These are phyloP conservation scores for Monopterus albus DNA, from an alignment of 2,113 vertebrate genomes.

Conservation along the genomic window DNA sequence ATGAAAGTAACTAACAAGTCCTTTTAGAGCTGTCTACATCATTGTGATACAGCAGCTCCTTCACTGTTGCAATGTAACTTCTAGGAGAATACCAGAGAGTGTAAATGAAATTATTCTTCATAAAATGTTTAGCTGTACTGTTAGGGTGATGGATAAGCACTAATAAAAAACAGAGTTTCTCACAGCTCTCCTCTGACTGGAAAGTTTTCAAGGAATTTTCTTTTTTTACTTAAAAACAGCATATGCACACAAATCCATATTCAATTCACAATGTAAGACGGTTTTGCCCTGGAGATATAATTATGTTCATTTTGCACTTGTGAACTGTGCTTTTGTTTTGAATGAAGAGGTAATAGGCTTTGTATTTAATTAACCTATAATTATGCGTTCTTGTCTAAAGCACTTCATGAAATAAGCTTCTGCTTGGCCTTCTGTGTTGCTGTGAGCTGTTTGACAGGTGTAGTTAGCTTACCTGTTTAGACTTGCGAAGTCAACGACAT, in stretches of 20 bases:
- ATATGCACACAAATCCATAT: constrained; percentile 39
- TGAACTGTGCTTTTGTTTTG: constrained; percentile 46
- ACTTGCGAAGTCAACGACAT: neutral
- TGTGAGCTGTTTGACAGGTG: constrained; percentile 15
- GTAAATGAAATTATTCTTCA: constrained; percentile 75
- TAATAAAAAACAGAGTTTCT: constrained; percentile 56
- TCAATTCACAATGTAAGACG: constrained; percentile 33
- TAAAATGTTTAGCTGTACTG: constrained; percentile 56
- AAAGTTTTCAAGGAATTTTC: constrained; percentile 35
- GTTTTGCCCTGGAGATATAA: constrained; percentile 61
- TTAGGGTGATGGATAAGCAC: constrained; percentile 58
- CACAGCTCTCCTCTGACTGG: constrained; percentile 34
- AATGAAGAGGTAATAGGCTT: constrained; percentile 56
- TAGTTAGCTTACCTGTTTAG: neutral
- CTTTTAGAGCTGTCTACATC: constrained; percentile 58
- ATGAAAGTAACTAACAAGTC: constrained; percentile 49
- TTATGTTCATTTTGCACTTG: constrained; percentile 61
- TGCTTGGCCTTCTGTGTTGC: constrained; percentile 15
- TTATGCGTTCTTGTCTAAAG: constrained; percentile 34
- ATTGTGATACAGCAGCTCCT: constrained; percentile 53
- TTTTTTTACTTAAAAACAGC: too few species aligned
- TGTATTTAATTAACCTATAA: constrained; percentile 66
- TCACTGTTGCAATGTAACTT: constrained; percentile 55
- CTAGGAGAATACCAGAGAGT: constrained; percentile 58
- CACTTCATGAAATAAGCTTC: constrained; percentile 20